Base-by-base conservation (phyloP, 2,113 vertebrate species). In the Edolisoma coerulescens region DNA sequence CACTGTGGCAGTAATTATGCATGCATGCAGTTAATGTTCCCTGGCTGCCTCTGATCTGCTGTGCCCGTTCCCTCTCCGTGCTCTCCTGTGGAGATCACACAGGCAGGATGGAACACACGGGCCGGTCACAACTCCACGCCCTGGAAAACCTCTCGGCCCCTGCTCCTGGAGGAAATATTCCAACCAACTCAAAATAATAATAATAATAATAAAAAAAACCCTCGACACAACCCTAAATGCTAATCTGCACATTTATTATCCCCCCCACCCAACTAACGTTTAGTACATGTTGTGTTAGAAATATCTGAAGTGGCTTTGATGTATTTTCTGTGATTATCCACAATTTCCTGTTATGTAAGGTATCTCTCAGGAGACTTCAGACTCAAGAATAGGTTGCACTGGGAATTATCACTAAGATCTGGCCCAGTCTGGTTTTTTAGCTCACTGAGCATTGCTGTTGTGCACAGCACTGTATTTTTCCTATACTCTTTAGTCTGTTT, bases 291-390 rank as follows among this genome's bases (percentile, higher is more conserved):
- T 82, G 89, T 44, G 37, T 87, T 95, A 85, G 75, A 85, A 95
- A 89, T 93, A 69, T 76, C 91, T 95, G 87, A 92, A 96, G 90
- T 59, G 75, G 84, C 93, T 95, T 97, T 91, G 93, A 95, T 96
- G 90, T 88, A 93, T 85, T 96, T 95, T 76, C 52, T 60, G 61
- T 71, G 54, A 59, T 96, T 92, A 95, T 96, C 89, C 78, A 96
- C 91, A 95, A 97, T 96, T 97, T 97, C 95, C 90, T 96, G 79
- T 97, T 93, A 96, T 73, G 91, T 95, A 97, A 93, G 93, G 83
- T 77, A 82, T 93, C 95, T 97, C 95, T 97, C 93, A 74, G 33
- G 87, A 80, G 95, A 63, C 64, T 94, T 95, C 71, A 68, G 85
- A 89, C 93, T 97, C 89, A 97, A 97, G 94, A 96, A 91, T 79